Conservation (phyloP, 2,113 vertebrate species). For the Stomatorhinus ivindoensis region DNA sequence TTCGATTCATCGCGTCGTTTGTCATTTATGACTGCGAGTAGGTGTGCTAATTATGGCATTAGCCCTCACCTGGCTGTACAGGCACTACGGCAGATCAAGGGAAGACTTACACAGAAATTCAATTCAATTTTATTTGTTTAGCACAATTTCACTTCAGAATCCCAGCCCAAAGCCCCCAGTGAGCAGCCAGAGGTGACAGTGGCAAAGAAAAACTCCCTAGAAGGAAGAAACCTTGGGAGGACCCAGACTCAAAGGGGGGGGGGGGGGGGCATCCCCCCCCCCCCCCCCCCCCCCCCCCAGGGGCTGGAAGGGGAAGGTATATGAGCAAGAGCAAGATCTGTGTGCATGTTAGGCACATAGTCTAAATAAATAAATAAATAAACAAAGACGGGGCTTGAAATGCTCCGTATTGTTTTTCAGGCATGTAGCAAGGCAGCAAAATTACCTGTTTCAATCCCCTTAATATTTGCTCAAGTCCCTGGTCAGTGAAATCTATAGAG, state of each 20-base stretch:
- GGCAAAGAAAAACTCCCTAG: no score
- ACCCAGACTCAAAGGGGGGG: no score
- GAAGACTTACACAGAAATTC: not conserved
- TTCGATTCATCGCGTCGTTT: not conserved
- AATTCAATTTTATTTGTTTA: no score
- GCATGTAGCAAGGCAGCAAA: not conserved
- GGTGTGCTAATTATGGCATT: not conserved
- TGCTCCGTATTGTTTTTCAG: not conserved
- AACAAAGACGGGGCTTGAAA: not conserved
- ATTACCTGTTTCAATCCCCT: not conserved
- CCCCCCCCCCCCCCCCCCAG: no score
- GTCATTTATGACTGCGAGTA: not conserved
- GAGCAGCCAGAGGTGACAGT: no score
- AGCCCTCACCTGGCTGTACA: not conserved
- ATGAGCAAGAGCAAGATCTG: not conserved
- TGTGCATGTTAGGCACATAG: not conserved
- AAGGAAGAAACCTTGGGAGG: no score
- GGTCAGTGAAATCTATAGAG: not conserved
- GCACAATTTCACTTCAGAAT: no score
- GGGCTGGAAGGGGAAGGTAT: no score
- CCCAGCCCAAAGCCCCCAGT: no score
- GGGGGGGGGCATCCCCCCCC: no score
- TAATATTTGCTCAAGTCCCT: not conserved
- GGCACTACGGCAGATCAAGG: not conserved
- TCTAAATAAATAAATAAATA: not conserved